phyloP scores from a whole-genome alignment of 2,113 vertebrate genomes.

The Circaetus gallicus region DNA sequence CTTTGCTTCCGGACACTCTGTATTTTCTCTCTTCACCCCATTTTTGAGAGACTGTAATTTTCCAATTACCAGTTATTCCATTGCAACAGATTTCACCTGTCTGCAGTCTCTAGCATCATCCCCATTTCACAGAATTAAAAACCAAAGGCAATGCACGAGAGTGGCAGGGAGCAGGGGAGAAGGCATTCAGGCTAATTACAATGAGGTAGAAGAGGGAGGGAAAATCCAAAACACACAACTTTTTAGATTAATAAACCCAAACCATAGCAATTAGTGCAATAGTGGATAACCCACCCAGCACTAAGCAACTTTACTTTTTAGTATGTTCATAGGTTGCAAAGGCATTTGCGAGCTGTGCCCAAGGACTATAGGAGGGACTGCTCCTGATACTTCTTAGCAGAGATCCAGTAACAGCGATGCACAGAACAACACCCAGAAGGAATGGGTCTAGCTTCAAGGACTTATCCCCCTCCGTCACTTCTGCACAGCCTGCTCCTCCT shows the following conservation, averaged over 20 bases:
- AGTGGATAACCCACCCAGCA: not conserved
- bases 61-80: not conserved
- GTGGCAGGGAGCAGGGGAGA: not conserved
- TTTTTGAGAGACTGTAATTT: not conserved
- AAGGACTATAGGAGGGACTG: not conserved
- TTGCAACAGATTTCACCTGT: not conserved
- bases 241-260: not conserved
- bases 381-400: not conserved
- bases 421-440: not conserved
- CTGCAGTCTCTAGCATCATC: not conserved
- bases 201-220: not conserved
- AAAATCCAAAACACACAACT: not conserved
- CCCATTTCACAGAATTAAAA: not conserved
- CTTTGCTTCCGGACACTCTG: not conserved
- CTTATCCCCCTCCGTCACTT: not conserved
- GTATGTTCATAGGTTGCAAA: not conserved
- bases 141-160: not conserved
- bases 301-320: not conserved
- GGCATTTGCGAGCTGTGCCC: not conserved
- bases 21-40: not conserved
- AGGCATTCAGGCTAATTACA: not conserved
- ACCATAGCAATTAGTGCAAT: not conserved
- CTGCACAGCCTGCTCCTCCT: not conserved
- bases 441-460: not conserved
- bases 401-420: not conserved